Evolutionary conservation across 1,140 invertebrate genomes (phyloP).

Genomic region (Aphidius ervi): DNA sequence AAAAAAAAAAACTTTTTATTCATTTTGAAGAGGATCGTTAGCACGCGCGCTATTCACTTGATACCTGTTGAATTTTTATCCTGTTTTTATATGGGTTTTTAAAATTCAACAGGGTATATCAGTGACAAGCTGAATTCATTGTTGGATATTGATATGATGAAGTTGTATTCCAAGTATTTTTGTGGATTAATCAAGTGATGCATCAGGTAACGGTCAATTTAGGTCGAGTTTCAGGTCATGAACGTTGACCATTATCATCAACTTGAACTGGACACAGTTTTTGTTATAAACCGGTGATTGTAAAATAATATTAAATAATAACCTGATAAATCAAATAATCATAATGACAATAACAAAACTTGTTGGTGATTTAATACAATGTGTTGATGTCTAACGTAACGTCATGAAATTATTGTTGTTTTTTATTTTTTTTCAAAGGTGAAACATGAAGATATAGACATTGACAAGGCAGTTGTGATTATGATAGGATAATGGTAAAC

Average conservation of each 20-base stretch:
- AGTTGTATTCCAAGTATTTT: conserved; percentile 24
- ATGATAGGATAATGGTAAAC: not conserved
- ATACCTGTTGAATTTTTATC: not conserved
- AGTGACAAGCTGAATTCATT: conserved; percentile 17
- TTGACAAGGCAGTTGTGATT: too few species aligned
- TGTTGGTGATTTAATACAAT: too few species aligned
- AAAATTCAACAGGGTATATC: conserved; percentile 18
- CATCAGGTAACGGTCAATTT: too few species aligned
- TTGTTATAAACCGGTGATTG: too few species aligned
- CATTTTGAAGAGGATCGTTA: conserved; percentile 15
- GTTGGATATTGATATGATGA: not conserved
- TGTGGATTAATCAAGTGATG: too few species aligned
- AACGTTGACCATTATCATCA: conserved; percentile 17
- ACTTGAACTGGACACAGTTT: conserved; percentile 4
- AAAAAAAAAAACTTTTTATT: conserved; percentile 13
- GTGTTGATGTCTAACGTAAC: too few species aligned
- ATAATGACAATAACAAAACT: too few species aligned
- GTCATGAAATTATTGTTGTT: too few species aligned
- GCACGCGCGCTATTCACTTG: conserved; percentile 11
- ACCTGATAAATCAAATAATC: too few species aligned
- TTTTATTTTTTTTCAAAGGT: too few species aligned
- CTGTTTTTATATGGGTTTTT: not conserved
- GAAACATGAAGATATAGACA: too few species aligned
- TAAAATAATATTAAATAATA: too few species aligned
- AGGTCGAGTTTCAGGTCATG: conserved; percentile 19